These are phyloP conservation scores for Drepana falcataria DNA, from an alignment of 2,888 invertebrate species.

Conservation along the genomic window DNA sequence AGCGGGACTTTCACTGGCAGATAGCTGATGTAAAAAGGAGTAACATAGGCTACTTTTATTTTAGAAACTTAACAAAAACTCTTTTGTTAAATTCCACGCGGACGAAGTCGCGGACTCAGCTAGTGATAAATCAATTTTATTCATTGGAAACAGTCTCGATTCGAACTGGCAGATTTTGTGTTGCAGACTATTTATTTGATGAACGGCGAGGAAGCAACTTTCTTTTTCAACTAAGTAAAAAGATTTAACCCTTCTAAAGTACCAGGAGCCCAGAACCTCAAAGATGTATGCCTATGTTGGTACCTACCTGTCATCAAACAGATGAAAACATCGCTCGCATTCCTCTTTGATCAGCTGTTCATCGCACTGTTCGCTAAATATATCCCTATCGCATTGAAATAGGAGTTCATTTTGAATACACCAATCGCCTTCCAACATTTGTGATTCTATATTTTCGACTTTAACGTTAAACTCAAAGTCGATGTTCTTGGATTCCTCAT, in stretches of 20 bases:
- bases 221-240: too few relatives aligned
- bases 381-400: background rate
- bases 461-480: background rate
- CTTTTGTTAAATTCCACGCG: too few relatives aligned
- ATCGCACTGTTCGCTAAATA: background rate
- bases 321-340: background rate
- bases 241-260: background rate
- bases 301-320: background rate
- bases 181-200: too few relatives aligned
- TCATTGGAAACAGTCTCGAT: too few relatives aligned
- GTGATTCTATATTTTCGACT: background rate
- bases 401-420: conserved; percentile 15
- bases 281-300: background rate
- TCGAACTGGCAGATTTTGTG: too few relatives aligned
- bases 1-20: too few relatives aligned
- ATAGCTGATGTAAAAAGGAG: too few relatives aligned
- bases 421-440: conserved; percentile 14
- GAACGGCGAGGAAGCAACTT: too few relatives aligned
- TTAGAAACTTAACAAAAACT: too few relatives aligned
- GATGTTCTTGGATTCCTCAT: background rate
- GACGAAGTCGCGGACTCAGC: too few relatives aligned
- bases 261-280: background rate
- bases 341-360: background rate
- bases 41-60: too few relatives aligned
- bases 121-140: too few relatives aligned